Evolutionary conservation across 37 sponge, comb jelly and placozoan species (phyloP).

Genomic region (Crambe crambe): DNA sequence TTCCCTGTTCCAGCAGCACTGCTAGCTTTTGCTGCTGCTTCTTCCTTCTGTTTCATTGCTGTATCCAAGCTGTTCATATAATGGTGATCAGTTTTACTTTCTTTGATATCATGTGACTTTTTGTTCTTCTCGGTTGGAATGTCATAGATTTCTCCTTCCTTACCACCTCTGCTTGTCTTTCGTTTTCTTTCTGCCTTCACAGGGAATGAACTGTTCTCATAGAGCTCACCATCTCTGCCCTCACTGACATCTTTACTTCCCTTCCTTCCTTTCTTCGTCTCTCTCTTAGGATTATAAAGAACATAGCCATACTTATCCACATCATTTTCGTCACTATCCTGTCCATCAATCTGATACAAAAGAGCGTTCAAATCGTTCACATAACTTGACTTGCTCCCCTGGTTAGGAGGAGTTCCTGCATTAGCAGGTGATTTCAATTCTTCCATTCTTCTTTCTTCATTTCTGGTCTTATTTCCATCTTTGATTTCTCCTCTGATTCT

Average conservation of each 20-base stretch:
- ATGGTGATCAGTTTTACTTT: too few relatives aligned
- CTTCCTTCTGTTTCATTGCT: not conserved
- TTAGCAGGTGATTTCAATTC: not conserved
- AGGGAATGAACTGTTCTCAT: too few relatives aligned
- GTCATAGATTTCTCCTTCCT: too few relatives aligned
- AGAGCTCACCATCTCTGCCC: not conserved
- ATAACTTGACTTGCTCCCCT: too few relatives aligned
- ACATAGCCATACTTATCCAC: not conserved
- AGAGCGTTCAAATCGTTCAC: not conserved
- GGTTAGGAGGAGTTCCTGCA: not conserved
- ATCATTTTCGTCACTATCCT: not conserved
- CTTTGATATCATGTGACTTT: too few relatives aligned
- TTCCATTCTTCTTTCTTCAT: not conserved
- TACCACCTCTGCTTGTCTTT: too few relatives aligned
- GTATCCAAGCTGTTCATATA: too few relatives aligned
- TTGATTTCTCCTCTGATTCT: not conserved
- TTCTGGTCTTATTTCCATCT: not conserved
- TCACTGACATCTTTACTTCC: not conserved
- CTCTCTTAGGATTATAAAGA: not conserved
- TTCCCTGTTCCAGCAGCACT: too few relatives aligned
- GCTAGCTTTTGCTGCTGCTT: too few relatives aligned
- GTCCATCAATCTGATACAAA: not conserved
- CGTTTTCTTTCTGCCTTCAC: too few relatives aligned
- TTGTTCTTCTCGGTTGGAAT: too few relatives aligned
- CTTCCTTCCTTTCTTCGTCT: not conserved